Conservation (phyloP, 2,888 invertebrate species). For the Diarsia dahlii region DNA sequence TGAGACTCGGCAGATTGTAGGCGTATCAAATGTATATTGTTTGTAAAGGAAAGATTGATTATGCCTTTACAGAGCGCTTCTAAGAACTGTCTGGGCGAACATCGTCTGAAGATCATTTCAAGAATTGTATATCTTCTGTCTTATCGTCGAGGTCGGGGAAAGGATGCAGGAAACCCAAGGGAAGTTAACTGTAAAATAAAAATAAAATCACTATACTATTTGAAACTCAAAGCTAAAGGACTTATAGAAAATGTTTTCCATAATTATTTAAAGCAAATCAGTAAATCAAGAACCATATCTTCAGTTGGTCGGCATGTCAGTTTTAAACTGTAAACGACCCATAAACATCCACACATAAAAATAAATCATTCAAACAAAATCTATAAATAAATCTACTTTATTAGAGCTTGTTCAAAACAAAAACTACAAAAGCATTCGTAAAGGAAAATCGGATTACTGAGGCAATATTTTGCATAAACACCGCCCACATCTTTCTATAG, state of each 20-base stretch:
- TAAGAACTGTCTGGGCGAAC: conserved; percentile 28
- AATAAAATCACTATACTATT: conserved; percentile 3
- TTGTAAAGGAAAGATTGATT: conserved; percentile 53
- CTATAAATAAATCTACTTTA: conserved; percentile 41
- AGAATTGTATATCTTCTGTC: conserved; percentile 32
- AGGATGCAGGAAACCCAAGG: conserved; percentile 10
- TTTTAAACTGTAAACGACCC: conserved; percentile 14
- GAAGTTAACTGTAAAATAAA: conserved; percentile 43
- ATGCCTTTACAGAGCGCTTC: conserved; percentile 27
- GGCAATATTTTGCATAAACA: conserved; percentile 40
- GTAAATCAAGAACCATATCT: conserved; percentile 22
- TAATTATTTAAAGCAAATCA: not conserved
- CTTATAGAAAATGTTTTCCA: not conserved
- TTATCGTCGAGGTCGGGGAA: conserved; percentile 12
- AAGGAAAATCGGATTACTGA: conserved; percentile 34
- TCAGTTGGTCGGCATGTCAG: conserved; percentile 16
- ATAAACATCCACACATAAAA: conserved; percentile 31
- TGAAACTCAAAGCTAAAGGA: not conserved
- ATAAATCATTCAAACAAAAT: conserved; percentile 34
- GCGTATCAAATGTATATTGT: conserved; percentile 48
- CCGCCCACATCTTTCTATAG: conserved; percentile 31
- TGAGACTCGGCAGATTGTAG: conserved; percentile 39
- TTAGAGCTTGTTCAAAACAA: conserved; percentile 23
- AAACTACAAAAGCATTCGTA: conserved; percentile 6
- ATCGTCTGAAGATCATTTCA: conserved; percentile 13